Percentiles rank a stretch among this genome's conserved stretches.
phyloP scores from a whole-genome alignment of 2,888 invertebrate genomes.

The Lutraria lutraria region DNA sequence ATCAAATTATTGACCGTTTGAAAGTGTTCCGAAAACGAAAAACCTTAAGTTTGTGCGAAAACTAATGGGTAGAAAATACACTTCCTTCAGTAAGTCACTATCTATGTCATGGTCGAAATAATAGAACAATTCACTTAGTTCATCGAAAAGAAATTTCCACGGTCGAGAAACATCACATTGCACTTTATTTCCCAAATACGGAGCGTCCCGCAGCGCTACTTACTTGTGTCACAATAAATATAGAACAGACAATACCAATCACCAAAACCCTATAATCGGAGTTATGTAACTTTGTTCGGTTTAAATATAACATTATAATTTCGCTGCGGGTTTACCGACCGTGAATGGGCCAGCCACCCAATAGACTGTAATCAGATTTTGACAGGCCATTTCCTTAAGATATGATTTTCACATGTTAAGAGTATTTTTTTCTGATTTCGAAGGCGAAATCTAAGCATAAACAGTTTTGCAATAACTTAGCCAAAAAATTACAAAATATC shows the following conservation, averaged over 20 bases:
- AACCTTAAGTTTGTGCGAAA: neutral
- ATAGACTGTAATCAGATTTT: constrained; percentile 39
- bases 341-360: constrained; percentile 27
- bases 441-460: neutral
- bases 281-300: constrained; percentile 5
- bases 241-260: constrained; percentile 14
- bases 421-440: neutral
- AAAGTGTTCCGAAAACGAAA: neutral
- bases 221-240: constrained; percentile 1
- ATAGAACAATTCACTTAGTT: neutral
- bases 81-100: neutral
- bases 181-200: neutral
- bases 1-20: constrained; percentile 8
- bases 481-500: neutral
- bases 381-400: constrained; percentile 27
- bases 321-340: constrained; percentile 38
- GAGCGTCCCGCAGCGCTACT: constrained; percentile 2
- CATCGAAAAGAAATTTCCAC: constrained; percentile 11
- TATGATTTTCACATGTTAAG: neutral
- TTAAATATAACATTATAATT: constrained; percentile 39
- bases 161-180: neutral
- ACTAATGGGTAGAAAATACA: neutral
- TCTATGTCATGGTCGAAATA: neutral
- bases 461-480: neutral
- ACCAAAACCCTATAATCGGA: constrained; percentile 19